Evolutionary conservation across 2,797 vertebrate genomes (phyloP), one percentile per base, ranked within the genome.

Genomic region (Dendrocincla fuliginosa): DNA sequence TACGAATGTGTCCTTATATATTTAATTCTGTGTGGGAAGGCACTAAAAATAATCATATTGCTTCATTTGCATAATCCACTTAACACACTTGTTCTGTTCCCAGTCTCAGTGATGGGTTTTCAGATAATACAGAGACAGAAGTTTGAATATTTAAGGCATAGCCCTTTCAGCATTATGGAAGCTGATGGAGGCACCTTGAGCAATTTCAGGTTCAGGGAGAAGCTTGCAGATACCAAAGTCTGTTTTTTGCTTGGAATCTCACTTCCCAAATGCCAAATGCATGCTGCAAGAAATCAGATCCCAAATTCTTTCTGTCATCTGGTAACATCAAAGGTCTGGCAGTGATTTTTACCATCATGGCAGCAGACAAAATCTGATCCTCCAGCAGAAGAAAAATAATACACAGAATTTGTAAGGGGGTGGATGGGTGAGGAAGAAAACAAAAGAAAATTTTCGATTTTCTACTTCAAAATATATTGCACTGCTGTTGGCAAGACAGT

Each of bases 371-470:
- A 84, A 78, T 37, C 10, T 59, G 17, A 39, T 83, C 28, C 20
- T 88, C 7, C 33, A 44, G 63, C 16, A 69, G 42, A 79, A 37
- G 4, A 55, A 86, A 86, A 93, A 37, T 13, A 25, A 5, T 4
- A 20, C 13, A 6, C 1, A 42, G 16, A 53, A 41, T 71, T 77
- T 7, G 2, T 10, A 13, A 3, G 0, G 0, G 28, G 22, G 28
- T 70, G 28, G 24, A 63, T 8, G 10, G 37, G 14, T 52, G 46
- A 10, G 30, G 39, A 65, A 78, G 30, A 46, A 71, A 84, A 32
- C n/a, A 52, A 76, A 69, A 61, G 32, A 37, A 84, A 67, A 71
- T 2, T 22, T 76, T 14, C 9, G 61, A 16, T 70, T 82, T 90
- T 86, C 28, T 41, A 13, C 3, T 19, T 68, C 1, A 27, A 91